These are phyloP conservation scores for Falco novaeseelandiae DNA, from an alignment of 2,797 vertebrate genomes.

Conservation along the genomic window DNA sequence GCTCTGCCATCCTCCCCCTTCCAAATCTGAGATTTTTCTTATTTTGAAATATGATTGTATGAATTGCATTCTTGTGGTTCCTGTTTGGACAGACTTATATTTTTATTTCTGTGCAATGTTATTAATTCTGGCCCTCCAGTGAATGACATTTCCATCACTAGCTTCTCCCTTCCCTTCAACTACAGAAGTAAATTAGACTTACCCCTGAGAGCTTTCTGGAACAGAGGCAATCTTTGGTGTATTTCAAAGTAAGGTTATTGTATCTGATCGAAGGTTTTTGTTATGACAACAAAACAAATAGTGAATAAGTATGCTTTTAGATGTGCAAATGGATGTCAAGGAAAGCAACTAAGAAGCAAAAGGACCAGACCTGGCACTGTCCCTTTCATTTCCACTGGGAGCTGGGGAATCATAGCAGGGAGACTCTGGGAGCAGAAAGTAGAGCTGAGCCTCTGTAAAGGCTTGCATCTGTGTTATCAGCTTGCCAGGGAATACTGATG, in stretches of 20 bases:
- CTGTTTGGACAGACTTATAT: not conserved
- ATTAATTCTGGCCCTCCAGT: not conserved
- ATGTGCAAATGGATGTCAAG: not conserved
- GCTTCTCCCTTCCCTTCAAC: not conserved
- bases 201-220: not conserved
- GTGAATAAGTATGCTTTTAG: conserved; percentile 14
- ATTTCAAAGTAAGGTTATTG: not conserved
- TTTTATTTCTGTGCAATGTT: conserved; percentile 5
- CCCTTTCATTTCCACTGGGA: conserved; percentile 3
- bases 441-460: not conserved
- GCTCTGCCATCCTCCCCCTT: rapidly evolving
- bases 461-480: conserved; percentile 25
- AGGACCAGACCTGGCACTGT: not conserved
- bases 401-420: not conserved
- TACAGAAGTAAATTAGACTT: conserved; percentile 14
- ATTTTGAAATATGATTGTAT: not conserved
- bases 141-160: not conserved
- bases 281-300: conserved; percentile 18
- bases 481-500: not conserved
- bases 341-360: conserved; percentile 8
- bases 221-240: not conserved
- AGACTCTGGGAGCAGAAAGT: not conserved
- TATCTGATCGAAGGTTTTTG: conserved; percentile 1
- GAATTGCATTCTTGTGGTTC: not conserved
- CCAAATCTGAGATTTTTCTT: not conserved